Conservation (phyloP, 2,888 invertebrate species). For the Scrobipalpa atriplicella region DNA sequence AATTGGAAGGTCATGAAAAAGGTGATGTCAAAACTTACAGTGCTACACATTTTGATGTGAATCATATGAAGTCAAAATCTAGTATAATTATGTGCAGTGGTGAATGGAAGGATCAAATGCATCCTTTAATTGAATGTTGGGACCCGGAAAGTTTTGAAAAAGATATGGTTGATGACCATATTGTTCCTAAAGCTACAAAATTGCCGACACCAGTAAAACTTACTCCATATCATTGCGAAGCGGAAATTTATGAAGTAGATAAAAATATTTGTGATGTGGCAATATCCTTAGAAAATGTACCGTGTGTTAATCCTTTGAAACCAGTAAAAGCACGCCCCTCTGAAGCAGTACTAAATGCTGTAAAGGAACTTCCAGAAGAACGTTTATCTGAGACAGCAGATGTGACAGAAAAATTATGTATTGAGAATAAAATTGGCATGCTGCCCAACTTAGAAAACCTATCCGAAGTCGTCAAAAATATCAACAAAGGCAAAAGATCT, state of each 20-base stretch:
- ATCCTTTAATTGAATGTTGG: conserved; percentile 84
- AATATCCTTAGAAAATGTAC: conserved; percentile 82
- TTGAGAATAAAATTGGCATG: conserved; percentile 78
- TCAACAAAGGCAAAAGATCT: conserved; percentile 82
- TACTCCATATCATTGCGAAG: conserved; percentile 74
- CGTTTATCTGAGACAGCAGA: conserved; percentile 83
- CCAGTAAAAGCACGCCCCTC: conserved; percentile 80
- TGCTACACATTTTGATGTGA: conserved; percentile 73
- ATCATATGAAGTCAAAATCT: conserved; percentile 78
- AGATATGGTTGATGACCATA: conserved; percentile 77
- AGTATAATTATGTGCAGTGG: conserved; percentile 76
- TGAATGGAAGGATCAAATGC: conserved; percentile 84
- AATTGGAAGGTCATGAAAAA: conserved; percentile 76
- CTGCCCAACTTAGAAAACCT: conserved; percentile 86
- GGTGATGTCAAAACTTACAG: conserved; percentile 74
- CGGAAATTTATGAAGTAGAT: conserved; percentile 78
- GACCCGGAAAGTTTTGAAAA: conserved; percentile 86
- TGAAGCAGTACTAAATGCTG: conserved; percentile 66
- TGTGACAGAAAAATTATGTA: conserved; percentile 82
- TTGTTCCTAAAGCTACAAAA: conserved; percentile 68
- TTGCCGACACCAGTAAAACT: conserved; percentile 78
- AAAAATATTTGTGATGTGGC: conserved; percentile 79
- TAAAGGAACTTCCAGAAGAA: conserved; percentile 81
- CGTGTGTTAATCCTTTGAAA: conserved; percentile 84
- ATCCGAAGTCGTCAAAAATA: conserved; percentile 84